These are phyloP conservation scores for Eupithecia tripunctaria DNA, from an alignment of 2,888 invertebrate genomes.

Conservation along the genomic window DNA sequence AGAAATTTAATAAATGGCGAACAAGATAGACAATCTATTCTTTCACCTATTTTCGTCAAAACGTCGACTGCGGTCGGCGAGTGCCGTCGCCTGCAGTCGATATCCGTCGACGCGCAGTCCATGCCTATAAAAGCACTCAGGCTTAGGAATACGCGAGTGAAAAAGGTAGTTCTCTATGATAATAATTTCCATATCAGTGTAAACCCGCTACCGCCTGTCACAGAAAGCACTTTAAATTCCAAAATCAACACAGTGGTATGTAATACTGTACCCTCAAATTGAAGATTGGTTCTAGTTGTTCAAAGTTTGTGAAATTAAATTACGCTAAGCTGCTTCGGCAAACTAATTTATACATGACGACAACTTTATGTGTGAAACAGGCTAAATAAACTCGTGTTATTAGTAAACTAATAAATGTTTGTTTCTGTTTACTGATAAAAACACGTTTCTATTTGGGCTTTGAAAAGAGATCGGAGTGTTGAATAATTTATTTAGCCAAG, in stretches of 20 bases:
- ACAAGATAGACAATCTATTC: no score
- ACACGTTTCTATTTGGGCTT: not conserved
- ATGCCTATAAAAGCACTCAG: no score
- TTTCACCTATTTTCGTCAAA: no score
- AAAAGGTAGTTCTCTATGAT: not conserved
- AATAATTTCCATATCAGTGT: not conserved
- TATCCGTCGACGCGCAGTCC: no score
- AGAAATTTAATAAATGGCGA: no score
- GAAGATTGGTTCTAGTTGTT: slow-evolving; percentile 42
- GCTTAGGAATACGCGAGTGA: no score
- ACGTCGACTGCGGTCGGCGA: no score
- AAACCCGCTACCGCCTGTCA: not conserved
- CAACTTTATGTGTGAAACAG: slow-evolving; percentile 6
- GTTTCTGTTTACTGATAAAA: not conserved
- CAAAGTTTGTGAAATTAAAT: slow-evolving; percentile 27
- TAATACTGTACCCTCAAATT: slow-evolving; percentile 52
- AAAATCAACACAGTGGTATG: slow-evolving; percentile 41
- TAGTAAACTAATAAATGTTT: not conserved
- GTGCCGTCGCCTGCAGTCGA: no score
- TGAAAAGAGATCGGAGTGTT: not conserved
- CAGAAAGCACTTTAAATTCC: not conserved
- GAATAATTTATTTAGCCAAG: not conserved
- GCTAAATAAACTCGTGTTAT: not conserved
- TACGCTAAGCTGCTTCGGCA: slow-evolving; percentile 20
- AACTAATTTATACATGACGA: slow-evolving; percentile 13